Evolutionary conservation across 2,797 vertebrate genomes (phyloP), one percentile per base, ranked within the genome.

Genomic region (Rhinoraja longicauda): DNA sequence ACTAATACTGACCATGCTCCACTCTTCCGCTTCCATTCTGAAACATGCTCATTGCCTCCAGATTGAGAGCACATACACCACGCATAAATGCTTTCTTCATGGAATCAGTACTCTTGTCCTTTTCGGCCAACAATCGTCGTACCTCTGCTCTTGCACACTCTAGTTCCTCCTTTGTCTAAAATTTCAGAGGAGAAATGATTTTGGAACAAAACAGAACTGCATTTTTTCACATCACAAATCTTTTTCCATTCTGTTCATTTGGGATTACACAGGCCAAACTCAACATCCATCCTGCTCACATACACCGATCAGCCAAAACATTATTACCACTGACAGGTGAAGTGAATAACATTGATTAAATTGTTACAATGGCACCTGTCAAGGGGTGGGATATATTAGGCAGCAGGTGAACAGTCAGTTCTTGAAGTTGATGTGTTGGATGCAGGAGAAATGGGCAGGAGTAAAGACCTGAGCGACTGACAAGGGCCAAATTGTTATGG

Each of bases 41-140:
- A 95, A 99, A 99, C 96, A 99, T 97, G 94, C 96, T 97, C 95
- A 99, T 98, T 93, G 99, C 98, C 96, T 99, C 99, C 36, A 99
- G 96, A 95, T 99, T 99, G 94, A 99, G 96, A 8, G 99, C 99
- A 94, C 99, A 99, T 0, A 99, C 98, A 0, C 99, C 98, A 93
- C 99, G 97, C 99, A 99, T 99, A 94, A 99, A 99, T 1, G 99
- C 98, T 94, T 99, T 99, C 95, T 98, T 99, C 98, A 99, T 98
- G 2, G 98, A 97, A 93, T 98, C 98, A 94, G 99, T 98, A 93
- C 97, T 98, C 1, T 96, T 97, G 6, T 98, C 98, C 93, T 97
- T 97, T 94, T 99, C 98, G 12, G 94, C 94, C 1, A 96, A 98
- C 94, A 99, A 95, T 93, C 96, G 96, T 93, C 97, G 96, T 94